These are phyloP conservation scores for Erebia epiphron DNA, from an alignment of 2,888 invertebrate genomes.

Conservation along the genomic window DNA sequence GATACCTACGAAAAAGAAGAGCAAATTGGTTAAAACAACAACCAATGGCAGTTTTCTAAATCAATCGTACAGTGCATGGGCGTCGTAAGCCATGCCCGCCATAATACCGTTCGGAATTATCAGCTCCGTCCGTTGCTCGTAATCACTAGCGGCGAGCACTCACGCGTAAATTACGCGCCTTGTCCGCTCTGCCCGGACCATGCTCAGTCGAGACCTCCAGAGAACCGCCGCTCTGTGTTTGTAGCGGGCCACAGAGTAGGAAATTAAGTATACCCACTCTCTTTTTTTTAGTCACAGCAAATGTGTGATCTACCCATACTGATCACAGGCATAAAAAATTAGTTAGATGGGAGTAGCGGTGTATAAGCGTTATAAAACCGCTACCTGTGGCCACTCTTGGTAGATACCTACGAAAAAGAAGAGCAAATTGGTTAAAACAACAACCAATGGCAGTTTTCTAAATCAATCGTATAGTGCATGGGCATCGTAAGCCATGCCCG, in stretches of 20 bases:
- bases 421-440: too few relatives aligned
- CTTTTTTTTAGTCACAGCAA: too few relatives aligned
- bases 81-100: conserved; percentile 6
- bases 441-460: neutral
- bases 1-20: too few relatives aligned
- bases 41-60: neutral
- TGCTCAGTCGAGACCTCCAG: conserved; percentile 32
- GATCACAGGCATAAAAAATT: too few relatives aligned
- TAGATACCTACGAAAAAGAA: too few relatives aligned
- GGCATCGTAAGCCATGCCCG: conserved; percentile 10
- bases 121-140: conserved; percentile 68
- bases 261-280: neutral
- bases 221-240: conserved; percentile 23
- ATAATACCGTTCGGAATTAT: conserved; percentile 56
- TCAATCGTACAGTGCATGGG: conserved; percentile 21
- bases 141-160: conserved; percentile 78
- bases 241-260: conserved; percentile 37
- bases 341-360: too few relatives aligned
- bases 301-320: too few relatives aligned
- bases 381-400: too few relatives aligned
- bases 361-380: too few relatives aligned
- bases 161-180: conserved; percentile 77
- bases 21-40: too few relatives aligned
- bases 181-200: conserved; percentile 46
- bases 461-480: conserved; percentile 19